phyloP scores from a whole-genome alignment of 2,888 invertebrate species.

The Xestoiulus laeticollis region DNA sequence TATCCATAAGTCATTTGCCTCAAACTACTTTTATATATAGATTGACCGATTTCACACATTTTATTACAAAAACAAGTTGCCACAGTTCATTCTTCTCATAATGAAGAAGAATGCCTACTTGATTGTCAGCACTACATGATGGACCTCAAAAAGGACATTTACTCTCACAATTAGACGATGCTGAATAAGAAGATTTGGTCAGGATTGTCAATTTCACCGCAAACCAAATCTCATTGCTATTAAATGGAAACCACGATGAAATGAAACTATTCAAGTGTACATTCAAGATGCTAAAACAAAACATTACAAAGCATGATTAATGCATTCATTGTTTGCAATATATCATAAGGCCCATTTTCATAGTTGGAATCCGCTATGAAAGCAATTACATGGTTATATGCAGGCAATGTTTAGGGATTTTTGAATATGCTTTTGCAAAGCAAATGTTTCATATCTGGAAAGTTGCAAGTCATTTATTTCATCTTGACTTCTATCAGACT shows the following conservation, averaged over 20 bases:
- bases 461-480: not conserved
- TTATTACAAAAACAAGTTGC: not conserved
- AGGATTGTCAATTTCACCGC: not conserved
- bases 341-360: not conserved
- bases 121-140: not conserved
- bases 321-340: not conserved
- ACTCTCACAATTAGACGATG: too few relatives aligned
- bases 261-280: not conserved
- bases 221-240: too few relatives aligned
- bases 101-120: not conserved
- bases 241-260: not conserved
- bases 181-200: too few relatives aligned
- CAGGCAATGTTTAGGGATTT: not conserved
- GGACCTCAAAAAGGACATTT: not conserved
- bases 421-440: not conserved
- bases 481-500: not conserved
- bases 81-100: not conserved
- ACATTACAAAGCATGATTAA: not conserved
- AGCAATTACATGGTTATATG: not conserved
- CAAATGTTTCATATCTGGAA: slow-evolving; percentile 8
- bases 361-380: not conserved
- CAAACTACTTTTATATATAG: not conserved
- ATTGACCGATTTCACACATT: slow-evolving; percentile 22
- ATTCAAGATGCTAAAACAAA: not conserved
- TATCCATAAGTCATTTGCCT: slow-evolving; percentile 7